Conservation (phyloP, 2,888 invertebrate species). For the Drosophila kambysellisi region DNA sequence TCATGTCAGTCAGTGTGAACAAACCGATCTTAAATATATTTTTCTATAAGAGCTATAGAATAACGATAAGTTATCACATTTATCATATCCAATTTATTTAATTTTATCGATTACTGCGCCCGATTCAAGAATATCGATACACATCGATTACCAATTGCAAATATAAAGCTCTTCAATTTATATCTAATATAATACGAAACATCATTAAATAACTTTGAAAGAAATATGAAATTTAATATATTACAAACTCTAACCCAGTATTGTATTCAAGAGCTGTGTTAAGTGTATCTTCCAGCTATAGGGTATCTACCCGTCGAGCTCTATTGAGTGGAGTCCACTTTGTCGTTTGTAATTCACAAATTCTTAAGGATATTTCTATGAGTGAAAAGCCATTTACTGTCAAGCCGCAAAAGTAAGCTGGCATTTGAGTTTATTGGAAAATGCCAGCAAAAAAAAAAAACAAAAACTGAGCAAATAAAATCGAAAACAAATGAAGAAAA, state of each 20-base stretch:
- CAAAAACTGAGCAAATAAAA: constrained; percentile 11
- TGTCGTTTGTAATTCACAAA: constrained; percentile 2
- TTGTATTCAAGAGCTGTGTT: neutral
- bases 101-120: neutral
- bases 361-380: constrained; percentile 34
- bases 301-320: neutral
- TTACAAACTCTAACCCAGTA: neutral
- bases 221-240: neutral
- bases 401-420: constrained; percentile 60
- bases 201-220: neutral
- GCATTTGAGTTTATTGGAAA: constrained; percentile 68
- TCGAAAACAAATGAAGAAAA: neutral
- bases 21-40: too few species aligned
- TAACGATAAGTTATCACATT: neutral
- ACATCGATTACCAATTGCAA: neutral
- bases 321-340: neutral
- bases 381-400: constrained; percentile 67
- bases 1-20: too few species aligned
- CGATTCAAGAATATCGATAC: neutral
- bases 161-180: neutral
- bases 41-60: neutral
- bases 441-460: constrained; percentile 24
- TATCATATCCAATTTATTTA: neutral
- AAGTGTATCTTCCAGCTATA: neutral
- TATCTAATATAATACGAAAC: neutral